phyloP scores from a whole-genome alignment of 2,797 vertebrate species.

The Dipus sagitta region DNA sequence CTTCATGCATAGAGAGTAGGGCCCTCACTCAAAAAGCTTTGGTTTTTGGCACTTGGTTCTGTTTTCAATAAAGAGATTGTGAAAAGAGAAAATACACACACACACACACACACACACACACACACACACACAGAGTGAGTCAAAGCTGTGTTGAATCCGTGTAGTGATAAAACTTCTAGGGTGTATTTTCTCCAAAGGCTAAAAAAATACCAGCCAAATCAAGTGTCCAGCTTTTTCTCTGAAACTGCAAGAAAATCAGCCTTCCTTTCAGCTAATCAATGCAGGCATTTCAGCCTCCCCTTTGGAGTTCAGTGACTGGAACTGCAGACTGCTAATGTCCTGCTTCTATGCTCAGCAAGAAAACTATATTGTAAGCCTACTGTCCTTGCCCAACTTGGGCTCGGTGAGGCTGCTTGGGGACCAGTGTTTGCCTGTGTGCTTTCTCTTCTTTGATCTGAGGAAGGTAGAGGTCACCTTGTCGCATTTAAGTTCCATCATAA shows the following conservation, averaged over 20 bases:
- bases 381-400: slow-evolving; percentile 31
- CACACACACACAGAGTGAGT: neutral
- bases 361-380: slow-evolving; percentile 55
- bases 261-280: slow-evolving; percentile 55
- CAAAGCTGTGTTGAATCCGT: slow-evolving; percentile 53
- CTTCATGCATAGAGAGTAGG: slow-evolving; percentile 16
- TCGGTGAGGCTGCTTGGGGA: neutral
- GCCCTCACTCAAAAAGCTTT: neutral
- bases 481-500: slow-evolving; percentile 75
- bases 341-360: slow-evolving; percentile 61
- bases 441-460: slow-evolving; percentile 64
- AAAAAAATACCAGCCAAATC: slow-evolving; percentile 24
- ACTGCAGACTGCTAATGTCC: slow-evolving; percentile 52
- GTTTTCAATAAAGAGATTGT: slow-evolving; percentile 47
- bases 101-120: neutral
- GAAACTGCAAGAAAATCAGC: slow-evolving; percentile 35
- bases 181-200: slow-evolving; percentile 48
- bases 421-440: neutral
- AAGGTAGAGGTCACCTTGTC: slow-evolving; percentile 47
- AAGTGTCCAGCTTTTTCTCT: slow-evolving; percentile 8
- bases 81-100: neutral
- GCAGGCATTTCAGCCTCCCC: slow-evolving; percentile 16
- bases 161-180: slow-evolving; percentile 67
- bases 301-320: slow-evolving; percentile 66
- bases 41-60: slow-evolving; percentile 54